phyloP scores from a whole-genome alignment of 53 echinoderm and acorn worm species.

The Antedon mediterranea region DNA sequence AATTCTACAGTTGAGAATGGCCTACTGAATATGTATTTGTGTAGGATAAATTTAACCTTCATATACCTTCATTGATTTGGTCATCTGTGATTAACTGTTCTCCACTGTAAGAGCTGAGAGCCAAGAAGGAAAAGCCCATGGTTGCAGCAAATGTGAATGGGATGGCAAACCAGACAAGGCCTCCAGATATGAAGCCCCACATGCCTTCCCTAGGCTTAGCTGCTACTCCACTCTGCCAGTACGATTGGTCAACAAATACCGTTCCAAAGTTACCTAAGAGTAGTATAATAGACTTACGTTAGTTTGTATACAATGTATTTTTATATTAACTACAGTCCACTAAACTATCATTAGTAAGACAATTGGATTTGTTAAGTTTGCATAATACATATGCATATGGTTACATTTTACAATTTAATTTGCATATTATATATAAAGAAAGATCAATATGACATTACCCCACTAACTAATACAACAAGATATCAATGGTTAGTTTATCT shows the following conservation, averaged over 20 bases:
- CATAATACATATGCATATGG: too few species aligned
- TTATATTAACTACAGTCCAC: not conserved
- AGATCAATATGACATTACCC: not conserved
- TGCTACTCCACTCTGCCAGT: constrained; percentile 97
- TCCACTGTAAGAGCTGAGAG: constrained; percentile 54
- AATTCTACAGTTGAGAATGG: too few species aligned
- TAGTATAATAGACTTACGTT: constrained; percentile 1
- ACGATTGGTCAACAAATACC: constrained; percentile 94
- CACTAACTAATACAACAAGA: not conserved
- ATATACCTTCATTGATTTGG: constrained; percentile 53
- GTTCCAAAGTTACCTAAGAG: constrained; percentile 85
- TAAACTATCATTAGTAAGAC: not conserved
- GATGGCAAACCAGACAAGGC: constrained; percentile 93
- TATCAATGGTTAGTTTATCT: not conserved
- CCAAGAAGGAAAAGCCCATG: constrained; percentile 80
- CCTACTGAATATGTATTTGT: too few species aligned
- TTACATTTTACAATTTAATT: not conserved
- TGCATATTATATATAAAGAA: not conserved
- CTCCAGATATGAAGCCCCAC: constrained; percentile 91
- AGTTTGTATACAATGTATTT: not conserved
- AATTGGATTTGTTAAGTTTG: not conserved
- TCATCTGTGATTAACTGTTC: constrained; percentile 32
- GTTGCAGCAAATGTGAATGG: constrained; percentile 91
- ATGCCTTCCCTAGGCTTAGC: constrained; percentile 91
- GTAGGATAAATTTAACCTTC: too few species aligned